Percentiles rank a stretch among this genome's conserved stretches.
Evolutionary conservation across 37 sponge, comb jelly and placozoan genomes (phyloP).

Genomic region (Oopsacas minuta): DNA sequence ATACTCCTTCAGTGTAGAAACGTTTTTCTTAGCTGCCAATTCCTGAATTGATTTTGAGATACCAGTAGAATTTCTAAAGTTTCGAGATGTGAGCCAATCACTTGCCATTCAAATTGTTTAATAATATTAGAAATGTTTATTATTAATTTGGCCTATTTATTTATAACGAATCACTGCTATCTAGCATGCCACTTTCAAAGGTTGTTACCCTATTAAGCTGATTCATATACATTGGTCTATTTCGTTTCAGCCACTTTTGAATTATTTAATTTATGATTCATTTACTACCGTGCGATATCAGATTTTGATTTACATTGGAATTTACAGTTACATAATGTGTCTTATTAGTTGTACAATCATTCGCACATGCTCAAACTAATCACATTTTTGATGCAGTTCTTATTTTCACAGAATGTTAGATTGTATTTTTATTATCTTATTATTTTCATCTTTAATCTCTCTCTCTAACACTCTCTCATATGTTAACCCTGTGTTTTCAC

Average conservation of each 20-base stretch:
- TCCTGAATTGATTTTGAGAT: not conserved
- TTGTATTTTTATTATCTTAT: not conserved
- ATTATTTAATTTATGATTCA: too few species aligned
- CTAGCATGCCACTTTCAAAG: constrained; percentile 9
- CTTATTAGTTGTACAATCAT: too few species aligned
- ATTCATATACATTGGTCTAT: not conserved
- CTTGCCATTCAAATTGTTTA: not conserved
- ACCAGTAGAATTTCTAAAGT: not conserved
- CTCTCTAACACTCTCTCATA: not conserved
- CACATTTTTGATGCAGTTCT: too few species aligned
- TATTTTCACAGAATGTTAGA: too few species aligned
- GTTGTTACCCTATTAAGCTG: too few species aligned
- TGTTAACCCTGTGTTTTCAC: not conserved
- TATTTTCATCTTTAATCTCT: not conserved
- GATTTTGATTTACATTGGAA: too few species aligned
- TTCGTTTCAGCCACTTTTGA: not conserved
- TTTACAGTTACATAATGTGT: too few species aligned
- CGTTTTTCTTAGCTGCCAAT: constrained; percentile 25
- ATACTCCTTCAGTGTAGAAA: constrained; percentile 35
- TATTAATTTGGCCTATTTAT: not conserved
- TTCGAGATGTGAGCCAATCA: not conserved
- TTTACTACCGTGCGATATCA: too few species aligned
- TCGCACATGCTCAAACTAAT: too few species aligned
- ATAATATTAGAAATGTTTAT: not conserved
- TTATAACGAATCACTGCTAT: not conserved